Conservation (phyloP, 2,797 vertebrate genomes). For the Cyclopterus lumpus region DNA sequence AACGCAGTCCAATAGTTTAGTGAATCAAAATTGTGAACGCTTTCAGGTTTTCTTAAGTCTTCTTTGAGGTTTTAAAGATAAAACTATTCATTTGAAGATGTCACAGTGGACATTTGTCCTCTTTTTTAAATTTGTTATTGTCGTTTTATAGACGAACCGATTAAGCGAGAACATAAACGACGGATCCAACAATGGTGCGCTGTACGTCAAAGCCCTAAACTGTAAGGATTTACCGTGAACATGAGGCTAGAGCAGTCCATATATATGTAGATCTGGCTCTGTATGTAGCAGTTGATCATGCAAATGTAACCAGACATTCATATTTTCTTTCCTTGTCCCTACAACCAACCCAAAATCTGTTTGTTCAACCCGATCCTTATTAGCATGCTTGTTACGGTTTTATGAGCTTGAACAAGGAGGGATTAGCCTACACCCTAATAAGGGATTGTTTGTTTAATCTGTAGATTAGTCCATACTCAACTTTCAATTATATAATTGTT, state of each 20-base stretch:
- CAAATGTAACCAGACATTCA: neutral
- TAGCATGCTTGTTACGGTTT: neutral
- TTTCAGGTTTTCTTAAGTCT: neutral
- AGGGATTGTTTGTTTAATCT: conserved; percentile 32
- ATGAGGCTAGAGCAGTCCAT: neutral
- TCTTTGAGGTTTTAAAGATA: neutral
- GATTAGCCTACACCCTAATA: neutral
- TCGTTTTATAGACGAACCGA: no score
- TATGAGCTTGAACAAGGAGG: conserved; percentile 3
- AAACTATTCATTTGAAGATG: neutral
- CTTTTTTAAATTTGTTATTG: no score
- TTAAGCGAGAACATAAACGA: no score
- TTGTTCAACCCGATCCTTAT: conserved; percentile 14
- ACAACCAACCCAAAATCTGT: conserved; percentile 2
- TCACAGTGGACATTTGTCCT: neutral
- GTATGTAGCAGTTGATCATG: neutral
- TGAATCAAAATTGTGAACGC: neutral
- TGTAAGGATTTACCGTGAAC: neutral
- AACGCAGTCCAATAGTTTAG: neutral
- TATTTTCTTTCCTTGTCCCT: conserved; percentile 14
- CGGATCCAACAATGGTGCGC: neutral
- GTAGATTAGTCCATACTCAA: conserved; percentile 8
- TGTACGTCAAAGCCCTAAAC: neutral
- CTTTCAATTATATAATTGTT: conserved; percentile 36
- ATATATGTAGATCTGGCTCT: neutral